phyloP scores from a whole-genome alignment of 2,888 invertebrate species.

The Leptinotarsa peninsularis region DNA sequence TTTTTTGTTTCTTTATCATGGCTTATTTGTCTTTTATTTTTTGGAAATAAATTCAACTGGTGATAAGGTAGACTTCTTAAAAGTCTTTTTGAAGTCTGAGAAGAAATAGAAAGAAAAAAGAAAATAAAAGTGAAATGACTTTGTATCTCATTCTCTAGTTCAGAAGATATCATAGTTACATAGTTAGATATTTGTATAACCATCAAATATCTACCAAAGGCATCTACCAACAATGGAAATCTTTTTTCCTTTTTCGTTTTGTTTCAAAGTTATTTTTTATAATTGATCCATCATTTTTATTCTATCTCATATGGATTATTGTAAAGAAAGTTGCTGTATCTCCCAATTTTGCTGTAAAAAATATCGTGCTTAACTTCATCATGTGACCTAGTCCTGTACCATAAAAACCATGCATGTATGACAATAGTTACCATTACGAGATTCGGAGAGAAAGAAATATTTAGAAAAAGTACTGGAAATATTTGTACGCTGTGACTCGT shows the following conservation, averaged over 20 bases:
- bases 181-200: too few species aligned
- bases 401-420: conserved; percentile 49
- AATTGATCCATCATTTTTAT: not conserved
- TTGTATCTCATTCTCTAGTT: too few species aligned
- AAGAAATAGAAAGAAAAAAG: too few species aligned
- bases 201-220: too few species aligned
- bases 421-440: conserved; percentile 56
- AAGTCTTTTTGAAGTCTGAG: too few species aligned
- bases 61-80: too few species aligned
- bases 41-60: too few species aligned
- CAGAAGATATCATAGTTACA: too few species aligned
- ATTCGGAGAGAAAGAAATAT: conserved; percentile 41
- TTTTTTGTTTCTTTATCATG: too few species aligned
- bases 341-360: conserved; percentile 6
- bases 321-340: not conserved
- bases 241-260: not conserved
- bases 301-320: not conserved
- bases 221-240: too few species aligned
- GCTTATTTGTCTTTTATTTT: too few species aligned
- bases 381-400: conserved; percentile 40
- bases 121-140: too few species aligned
- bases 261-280: not conserved
- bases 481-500: conserved; percentile 33
- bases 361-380: conserved; percentile 1
- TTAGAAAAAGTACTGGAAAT: conserved; percentile 36